A percentile compares a stretch with the other conserved stretches of the same genome.
These are phyloP conservation scores for Himalopsyche japonica DNA, from an alignment of 2,888 invertebrate genomes.

Conservation along the genomic window DNA sequence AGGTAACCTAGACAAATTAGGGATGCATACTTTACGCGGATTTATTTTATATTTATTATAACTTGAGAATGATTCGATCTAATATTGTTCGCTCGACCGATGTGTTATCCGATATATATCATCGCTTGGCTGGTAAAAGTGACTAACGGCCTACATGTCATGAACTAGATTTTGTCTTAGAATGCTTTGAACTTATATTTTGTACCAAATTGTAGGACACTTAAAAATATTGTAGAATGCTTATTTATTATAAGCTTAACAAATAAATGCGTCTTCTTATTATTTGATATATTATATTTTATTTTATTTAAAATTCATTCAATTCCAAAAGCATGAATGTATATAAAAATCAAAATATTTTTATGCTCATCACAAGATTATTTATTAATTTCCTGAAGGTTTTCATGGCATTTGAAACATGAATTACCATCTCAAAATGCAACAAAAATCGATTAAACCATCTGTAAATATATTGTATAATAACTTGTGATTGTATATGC, in stretches of 20 bases:
- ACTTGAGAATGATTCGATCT: background rate
- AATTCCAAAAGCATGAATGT: background rate
- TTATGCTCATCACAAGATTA: too few relatives aligned
- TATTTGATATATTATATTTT: background rate
- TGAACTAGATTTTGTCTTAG: background rate
- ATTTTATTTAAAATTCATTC: background rate
- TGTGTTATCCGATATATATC: background rate
- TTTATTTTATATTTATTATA: background rate
- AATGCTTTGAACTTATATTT: background rate
- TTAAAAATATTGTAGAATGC: background rate
- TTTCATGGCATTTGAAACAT: too few relatives aligned
- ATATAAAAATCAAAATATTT: too few relatives aligned
- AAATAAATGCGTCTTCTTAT: background rate
- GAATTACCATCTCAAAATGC: too few relatives aligned
- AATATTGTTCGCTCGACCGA: background rate
- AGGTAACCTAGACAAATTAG: background rate
- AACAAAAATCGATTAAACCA: too few relatives aligned
- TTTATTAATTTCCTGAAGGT: too few relatives aligned
- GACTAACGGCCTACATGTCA: background rate
- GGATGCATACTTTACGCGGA: background rate
- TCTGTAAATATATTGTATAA: too few relatives aligned
- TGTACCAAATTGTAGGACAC: background rate
- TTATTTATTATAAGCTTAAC: background rate
- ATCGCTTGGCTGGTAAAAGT: slow-evolving; percentile 1
- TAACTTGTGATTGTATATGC: too few relatives aligned